Conservation (phyloP, 2,113 vertebrate species). For the Neotoma lepida region DNA sequence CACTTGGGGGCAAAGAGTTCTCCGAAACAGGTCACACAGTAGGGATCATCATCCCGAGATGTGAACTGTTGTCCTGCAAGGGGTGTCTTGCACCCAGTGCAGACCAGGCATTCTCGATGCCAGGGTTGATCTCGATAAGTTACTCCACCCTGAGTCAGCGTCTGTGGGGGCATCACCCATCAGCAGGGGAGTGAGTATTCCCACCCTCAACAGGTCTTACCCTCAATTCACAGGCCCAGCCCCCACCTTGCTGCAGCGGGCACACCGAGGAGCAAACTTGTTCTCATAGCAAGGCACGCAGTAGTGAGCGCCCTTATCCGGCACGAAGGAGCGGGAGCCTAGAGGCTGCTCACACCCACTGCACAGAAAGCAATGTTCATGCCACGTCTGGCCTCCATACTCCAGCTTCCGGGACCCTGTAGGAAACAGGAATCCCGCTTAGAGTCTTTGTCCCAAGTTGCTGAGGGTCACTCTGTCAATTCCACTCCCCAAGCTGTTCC, state of each 20-base stretch:
- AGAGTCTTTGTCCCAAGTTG: slow-evolving; percentile 30
- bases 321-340: slow-evolving; percentile 98
- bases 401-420: slow-evolving; percentile 97
- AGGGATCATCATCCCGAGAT: slow-evolving; percentile 95
- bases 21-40: slow-evolving; percentile 97
- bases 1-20: slow-evolving; percentile 98
- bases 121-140: slow-evolving; percentile 98
- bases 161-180: slow-evolving; percentile 85
- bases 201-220: slow-evolving; percentile 42
- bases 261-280: slow-evolving; percentile 98
- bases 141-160: slow-evolving; percentile 97
- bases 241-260: slow-evolving; percentile 96
- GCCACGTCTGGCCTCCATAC: slow-evolving; percentile 97
- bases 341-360: slow-evolving; percentile 97
- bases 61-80: slow-evolving; percentile 99
- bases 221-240: slow-evolving; percentile 12
- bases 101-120: slow-evolving; percentile 99
- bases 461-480: neutral
- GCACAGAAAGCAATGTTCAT: slow-evolving; percentile 97
- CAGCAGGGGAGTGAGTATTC: slow-evolving; percentile 1
- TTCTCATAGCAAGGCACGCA: slow-evolving; percentile 98
- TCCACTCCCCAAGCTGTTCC: neutral
- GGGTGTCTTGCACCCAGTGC: slow-evolving; percentile 94
- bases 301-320: slow-evolving; percentile 97
- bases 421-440: slow-evolving; percentile 61